Evolutionary conservation across 2,888 invertebrate species (phyloP).

Genomic region (Lymantria monacha): DNA sequence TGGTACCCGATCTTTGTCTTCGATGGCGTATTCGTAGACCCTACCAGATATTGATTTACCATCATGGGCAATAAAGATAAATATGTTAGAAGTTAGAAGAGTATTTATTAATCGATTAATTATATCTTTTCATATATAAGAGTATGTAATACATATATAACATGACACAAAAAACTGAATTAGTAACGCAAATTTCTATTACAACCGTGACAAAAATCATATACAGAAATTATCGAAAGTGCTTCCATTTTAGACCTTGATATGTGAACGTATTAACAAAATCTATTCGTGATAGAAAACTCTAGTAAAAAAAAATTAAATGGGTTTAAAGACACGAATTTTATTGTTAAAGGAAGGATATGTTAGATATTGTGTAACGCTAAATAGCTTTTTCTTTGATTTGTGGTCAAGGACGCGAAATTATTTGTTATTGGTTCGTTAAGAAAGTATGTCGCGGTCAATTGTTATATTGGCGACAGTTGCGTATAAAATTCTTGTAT

Average conservation of each 20-base stretch:
- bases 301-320: slow-evolving; percentile 13
- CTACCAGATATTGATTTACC: no score
- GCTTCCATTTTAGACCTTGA: slow-evolving; percentile 18
- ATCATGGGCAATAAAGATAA: no score
- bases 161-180: background rate
- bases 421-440: background rate
- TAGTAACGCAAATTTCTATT: slow-evolving; percentile 6
- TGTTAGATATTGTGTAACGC: slow-evolving; percentile 1
- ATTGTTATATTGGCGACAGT: background rate
- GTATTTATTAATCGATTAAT: no score
- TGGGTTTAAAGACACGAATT: slow-evolving; percentile 6
- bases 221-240: slow-evolving; percentile 19
- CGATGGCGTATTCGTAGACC: no score
- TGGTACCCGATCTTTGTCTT: no score
- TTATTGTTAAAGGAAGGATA: slow-evolving; percentile 17
- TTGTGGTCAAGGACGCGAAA: slow-evolving; percentile 1
- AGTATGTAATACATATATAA: slow-evolving; percentile 1
- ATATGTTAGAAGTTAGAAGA: no score
- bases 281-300: background rate
- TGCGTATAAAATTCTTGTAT: no score
- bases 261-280: slow-evolving; percentile 9
- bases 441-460: background rate
- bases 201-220: slow-evolving; percentile 10
- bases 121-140: background rate
- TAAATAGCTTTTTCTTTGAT: background rate